Percentiles rank a stretch among this genome's conserved stretches.
phyloP scores from a whole-genome alignment of 2,888 invertebrate species.

The Euproctis similis region DNA sequence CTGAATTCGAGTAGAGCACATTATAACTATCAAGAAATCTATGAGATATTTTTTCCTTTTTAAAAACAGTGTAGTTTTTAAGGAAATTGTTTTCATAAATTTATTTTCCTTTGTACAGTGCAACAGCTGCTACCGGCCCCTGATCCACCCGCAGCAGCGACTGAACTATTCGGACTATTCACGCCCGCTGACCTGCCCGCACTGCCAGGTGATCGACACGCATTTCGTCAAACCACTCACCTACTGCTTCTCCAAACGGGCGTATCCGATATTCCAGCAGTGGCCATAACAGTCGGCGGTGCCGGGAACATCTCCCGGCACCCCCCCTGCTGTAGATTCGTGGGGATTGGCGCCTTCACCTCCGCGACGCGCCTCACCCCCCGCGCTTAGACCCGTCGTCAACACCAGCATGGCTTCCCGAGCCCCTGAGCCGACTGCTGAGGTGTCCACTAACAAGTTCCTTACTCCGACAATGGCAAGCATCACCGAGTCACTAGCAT shows the following conservation, averaged over 20 bases:
- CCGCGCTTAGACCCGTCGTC: constrained; percentile 63
- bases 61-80: no score
- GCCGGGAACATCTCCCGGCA: constrained; percentile 77
- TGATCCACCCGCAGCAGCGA: constrained; percentile 90
- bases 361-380: constrained; percentile 60
- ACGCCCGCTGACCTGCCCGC: constrained; percentile 92
- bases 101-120: constrained; percentile 79
- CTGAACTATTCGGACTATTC: constrained; percentile 97
- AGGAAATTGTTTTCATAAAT: background rate
- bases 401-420: constrained; percentile 70
- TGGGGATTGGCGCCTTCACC: constrained; percentile 60
- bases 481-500: constrained; percentile 61
- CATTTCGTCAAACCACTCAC: constrained; percentile 95
- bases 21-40: no score
- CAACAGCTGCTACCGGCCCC: constrained; percentile 92
- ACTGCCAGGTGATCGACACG: constrained; percentile 91
- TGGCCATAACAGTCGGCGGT: constrained; percentile 92
- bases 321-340: constrained; percentile 52
- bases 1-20: no score
- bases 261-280: constrained; percentile 80
- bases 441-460: constrained; percentile 41
- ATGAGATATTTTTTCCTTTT: no score
- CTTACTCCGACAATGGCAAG: constrained; percentile 50
- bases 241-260: constrained; percentile 88
- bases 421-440: constrained; percentile 34